Evolutionary conservation across 2,797 vertebrate species (phyloP).

Genomic region (Malurus leucopterus): DNA sequence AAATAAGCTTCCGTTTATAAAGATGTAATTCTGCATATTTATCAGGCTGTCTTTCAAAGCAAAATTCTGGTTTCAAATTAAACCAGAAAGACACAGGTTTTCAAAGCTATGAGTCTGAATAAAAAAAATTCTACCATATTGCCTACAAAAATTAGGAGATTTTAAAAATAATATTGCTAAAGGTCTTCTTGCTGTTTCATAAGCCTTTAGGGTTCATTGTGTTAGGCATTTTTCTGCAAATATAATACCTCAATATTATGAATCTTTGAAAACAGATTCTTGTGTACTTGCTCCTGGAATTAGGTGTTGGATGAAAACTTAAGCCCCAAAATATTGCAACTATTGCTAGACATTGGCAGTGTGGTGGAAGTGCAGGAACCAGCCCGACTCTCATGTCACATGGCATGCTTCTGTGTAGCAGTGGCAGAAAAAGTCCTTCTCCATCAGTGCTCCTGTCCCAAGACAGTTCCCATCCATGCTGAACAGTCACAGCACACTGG

Average conservation of each 20-base stretch:
- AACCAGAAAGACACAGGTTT: not conserved
- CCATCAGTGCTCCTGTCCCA: not conserved
- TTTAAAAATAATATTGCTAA: not conserved
- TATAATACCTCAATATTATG: not conserved
- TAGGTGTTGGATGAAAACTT: not conserved
- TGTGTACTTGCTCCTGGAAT: not conserved
- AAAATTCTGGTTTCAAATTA: not conserved
- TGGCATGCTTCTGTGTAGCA: accelerated
- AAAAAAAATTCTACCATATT: not conserved
- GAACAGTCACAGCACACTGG: accelerated
- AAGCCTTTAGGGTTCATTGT: not conserved
- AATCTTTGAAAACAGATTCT: not conserved
- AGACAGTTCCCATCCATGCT: too few species aligned
- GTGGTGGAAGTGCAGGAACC: not conserved
- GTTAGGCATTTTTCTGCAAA: not conserved
- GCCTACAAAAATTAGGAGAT: not conserved
- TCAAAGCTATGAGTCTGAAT: not conserved
- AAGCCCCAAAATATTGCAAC: not conserved
- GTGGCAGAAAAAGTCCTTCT: not conserved
- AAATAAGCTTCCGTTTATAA: not conserved
- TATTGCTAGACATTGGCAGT: not conserved
- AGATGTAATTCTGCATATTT: not conserved
- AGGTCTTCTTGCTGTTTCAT: not conserved
- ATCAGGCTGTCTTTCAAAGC: not conserved
- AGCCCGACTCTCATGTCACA: accelerated